phyloP scores from a whole-genome alignment of 2,113 vertebrate species.

The Empidonax traillii region DNA sequence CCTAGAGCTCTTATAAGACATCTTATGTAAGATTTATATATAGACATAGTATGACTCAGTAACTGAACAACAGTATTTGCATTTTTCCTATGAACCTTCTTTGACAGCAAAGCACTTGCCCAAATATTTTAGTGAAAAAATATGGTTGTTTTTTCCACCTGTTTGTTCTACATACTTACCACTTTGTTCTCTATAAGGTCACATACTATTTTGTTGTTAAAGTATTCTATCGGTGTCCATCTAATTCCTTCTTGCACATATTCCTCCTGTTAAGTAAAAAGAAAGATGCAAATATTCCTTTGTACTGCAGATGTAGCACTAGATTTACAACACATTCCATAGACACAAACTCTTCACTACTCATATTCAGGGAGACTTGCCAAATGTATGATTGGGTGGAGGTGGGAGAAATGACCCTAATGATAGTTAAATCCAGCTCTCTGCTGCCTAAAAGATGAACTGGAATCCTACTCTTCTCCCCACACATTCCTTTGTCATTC shows the following conservation, averaged over 20 bases:
- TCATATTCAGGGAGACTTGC: background rate
- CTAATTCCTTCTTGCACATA: conserved; percentile 94
- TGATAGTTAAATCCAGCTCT: background rate
- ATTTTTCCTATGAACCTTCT: conserved; percentile 6
- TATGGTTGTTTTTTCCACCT: background rate
- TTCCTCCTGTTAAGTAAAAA: conserved; percentile 82
- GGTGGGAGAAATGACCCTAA: background rate
- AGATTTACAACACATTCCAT: background rate
- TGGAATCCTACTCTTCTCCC: background rate
- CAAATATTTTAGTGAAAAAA: background rate
- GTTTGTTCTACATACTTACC: conserved; percentile 68
- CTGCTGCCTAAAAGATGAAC: background rate
- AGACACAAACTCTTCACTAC: background rate
- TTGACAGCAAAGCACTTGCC: conserved; percentile 6
- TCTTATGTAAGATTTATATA: conserved; percentile 55
- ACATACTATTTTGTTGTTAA: conserved; percentile 96
- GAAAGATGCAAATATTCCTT: background rate
- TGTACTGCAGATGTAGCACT: background rate
- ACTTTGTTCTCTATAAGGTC: conserved; percentile 97
- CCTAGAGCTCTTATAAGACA: background rate
- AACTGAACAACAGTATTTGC: conserved; percentile 35
- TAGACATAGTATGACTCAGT: conserved; percentile 50
- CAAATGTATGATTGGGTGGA: background rate
- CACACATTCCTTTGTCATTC: background rate
- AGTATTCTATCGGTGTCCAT: conserved; percentile 93